A percentile compares a stretch with the other conserved stretches of the same genome.
Conservation (phyloP, 2,113 vertebrate species). For the Strigops habroptila region DNA sequence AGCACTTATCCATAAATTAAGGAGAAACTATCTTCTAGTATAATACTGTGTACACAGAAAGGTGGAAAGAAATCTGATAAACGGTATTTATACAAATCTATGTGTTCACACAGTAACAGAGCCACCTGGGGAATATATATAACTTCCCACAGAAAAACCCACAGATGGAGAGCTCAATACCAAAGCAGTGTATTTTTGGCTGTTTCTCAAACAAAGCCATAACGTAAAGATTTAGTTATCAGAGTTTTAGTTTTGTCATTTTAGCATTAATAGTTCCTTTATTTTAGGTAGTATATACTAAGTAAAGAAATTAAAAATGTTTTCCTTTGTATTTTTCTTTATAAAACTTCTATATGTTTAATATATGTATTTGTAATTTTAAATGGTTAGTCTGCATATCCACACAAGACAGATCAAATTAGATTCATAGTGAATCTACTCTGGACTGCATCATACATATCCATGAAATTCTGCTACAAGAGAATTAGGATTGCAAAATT, state of each 20-base stretch:
- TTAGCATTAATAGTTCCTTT: not conserved
- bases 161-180: not conserved
- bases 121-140: not conserved
- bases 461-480: not conserved
- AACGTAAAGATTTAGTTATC: not conserved
- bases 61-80: slow-evolving; percentile 26
- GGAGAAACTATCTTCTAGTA: not conserved
- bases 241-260: not conserved
- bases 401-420: not conserved
- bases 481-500: not conserved
- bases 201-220: not conserved
- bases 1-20: not conserved
- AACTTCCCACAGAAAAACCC: slow-evolving; percentile 16
- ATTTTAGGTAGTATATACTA: not conserved
- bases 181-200: not conserved
- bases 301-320: not conserved
- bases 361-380: not conserved
- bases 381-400: not conserved
- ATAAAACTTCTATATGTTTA: not conserved
- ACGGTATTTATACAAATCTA: not conserved
- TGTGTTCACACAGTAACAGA: not conserved
- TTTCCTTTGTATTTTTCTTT: not conserved
- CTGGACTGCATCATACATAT: not conserved
- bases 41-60: not conserved
- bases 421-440: not conserved